A percentile compares a stretch with the other conserved stretches of the same genome.
Evolutionary conservation across 2,113 vertebrate species (phyloP).

Genomic region (Toxotes jaculatrix): DNA sequence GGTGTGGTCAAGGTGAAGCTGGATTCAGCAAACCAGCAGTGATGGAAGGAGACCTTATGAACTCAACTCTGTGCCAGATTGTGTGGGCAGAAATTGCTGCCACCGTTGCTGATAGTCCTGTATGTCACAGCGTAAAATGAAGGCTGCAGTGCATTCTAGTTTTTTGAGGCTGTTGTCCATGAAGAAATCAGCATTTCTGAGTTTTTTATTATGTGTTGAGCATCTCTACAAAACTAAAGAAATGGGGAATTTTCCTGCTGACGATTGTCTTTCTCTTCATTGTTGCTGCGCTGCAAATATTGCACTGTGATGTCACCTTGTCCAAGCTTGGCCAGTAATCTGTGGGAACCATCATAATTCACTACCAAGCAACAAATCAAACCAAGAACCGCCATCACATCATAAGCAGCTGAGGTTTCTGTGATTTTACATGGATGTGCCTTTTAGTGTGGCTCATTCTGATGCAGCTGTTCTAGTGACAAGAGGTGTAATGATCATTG

Average conservation of each 20-base stretch:
- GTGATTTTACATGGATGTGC: not conserved
- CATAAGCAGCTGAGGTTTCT: not conserved
- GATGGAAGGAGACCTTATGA: not conserved
- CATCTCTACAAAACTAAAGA: not conserved
- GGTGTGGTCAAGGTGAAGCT: not conserved
- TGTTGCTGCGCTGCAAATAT: not conserved
- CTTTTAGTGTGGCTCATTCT: not conserved
- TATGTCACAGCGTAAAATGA: not conserved
- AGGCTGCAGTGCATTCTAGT: not conserved
- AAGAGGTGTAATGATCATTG: slow-evolving; percentile 35
- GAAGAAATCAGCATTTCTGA: not conserved
- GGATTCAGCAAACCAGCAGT: not conserved
- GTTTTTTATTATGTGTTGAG: not conserved
- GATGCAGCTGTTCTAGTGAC: slow-evolving; percentile 35
- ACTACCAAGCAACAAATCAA: not conserved
- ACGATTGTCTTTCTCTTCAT: too few species aligned
- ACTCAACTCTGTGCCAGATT: slow-evolving; percentile 7
- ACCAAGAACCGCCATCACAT: not conserved
- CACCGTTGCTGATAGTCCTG: not conserved
- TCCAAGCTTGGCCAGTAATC: not conserved
- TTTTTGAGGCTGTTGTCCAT: not conserved
- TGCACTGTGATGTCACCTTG: not conserved
- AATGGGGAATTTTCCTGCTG: not conserved
- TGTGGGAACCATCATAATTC: not conserved
- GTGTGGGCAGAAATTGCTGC: not conserved